Evolutionary conservation across 2,888 invertebrate species (phyloP).

Genomic region (Xylota sylvarum): DNA sequence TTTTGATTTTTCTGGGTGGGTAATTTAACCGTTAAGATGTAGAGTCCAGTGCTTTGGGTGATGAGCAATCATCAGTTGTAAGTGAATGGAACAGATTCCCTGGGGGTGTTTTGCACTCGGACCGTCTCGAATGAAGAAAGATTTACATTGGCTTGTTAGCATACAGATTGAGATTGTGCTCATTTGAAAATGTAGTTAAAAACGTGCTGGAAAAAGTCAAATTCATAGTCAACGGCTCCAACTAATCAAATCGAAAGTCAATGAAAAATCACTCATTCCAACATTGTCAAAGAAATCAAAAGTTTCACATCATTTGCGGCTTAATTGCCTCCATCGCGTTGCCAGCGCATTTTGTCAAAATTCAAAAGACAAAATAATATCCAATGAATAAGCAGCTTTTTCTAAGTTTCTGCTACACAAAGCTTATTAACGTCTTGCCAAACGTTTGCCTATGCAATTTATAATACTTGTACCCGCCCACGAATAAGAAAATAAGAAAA

Average conservation of each 20-base stretch:
- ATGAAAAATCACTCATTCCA: background rate
- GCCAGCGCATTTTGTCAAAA: conserved; percentile 14
- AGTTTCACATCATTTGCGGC: conserved; percentile 17
- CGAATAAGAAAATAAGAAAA: conserved; percentile 5
- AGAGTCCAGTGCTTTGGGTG: conserved; percentile 33
- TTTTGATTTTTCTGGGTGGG: conserved; percentile 55
- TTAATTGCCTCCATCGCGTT: conserved; percentile 20
- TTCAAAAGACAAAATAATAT: background rate
- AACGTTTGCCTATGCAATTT: conserved; percentile 9
- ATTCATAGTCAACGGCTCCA: too few relatives aligned
- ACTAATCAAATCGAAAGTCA: too few relatives aligned
- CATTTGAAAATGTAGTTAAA: too few relatives aligned
- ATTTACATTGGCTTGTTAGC: background rate
- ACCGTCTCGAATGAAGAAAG: background rate
- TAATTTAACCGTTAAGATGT: conserved; percentile 17
- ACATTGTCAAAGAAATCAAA: background rate
- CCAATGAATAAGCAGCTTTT: background rate
- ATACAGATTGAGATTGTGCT: too few relatives aligned
- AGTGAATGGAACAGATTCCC: conserved; percentile 44
- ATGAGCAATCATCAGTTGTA: conserved; percentile 50
- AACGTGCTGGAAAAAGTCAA: too few relatives aligned
- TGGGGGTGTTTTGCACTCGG: background rate
- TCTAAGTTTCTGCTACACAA: background rate
- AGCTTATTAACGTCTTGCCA: conserved; percentile 6
- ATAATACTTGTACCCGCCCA: background rate